Conservation (phyloP, 2,113 vertebrate species). For the Myxocyprinus asiaticus region DNA sequence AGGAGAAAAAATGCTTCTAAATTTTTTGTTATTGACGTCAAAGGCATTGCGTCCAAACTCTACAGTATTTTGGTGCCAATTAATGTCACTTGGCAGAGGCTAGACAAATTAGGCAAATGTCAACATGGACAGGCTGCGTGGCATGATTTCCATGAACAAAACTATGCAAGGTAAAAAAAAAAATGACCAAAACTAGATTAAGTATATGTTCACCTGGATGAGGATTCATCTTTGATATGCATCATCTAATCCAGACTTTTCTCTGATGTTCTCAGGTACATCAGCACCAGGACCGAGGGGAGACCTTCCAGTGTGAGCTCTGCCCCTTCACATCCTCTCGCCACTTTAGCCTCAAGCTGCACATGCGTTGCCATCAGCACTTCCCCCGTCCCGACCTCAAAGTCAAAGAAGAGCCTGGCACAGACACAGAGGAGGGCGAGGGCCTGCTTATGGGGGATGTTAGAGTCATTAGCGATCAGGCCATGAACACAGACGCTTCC, state of each 20-base stretch:
- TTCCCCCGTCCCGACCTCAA: slow-evolving; percentile 94
- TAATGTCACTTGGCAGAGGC: too few relatives aligned
- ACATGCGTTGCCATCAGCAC: slow-evolving; percentile 99
- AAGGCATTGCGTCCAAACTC: too few relatives aligned
- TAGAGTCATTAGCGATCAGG: slow-evolving; percentile 71
- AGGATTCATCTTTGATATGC: background rate
- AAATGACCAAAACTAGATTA: too few relatives aligned
- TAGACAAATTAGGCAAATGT: too few relatives aligned
- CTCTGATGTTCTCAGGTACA: slow-evolving; percentile 82
- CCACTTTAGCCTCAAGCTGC: slow-evolving; percentile 99
- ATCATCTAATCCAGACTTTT: slow-evolving; percentile 31
- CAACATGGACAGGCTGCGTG: too few relatives aligned
- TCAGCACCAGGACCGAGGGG: slow-evolving; percentile 98
- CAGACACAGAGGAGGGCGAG: slow-evolving; percentile 90
- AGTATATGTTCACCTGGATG: background rate
- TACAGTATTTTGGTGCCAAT: too few relatives aligned
- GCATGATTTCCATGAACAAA: too few relatives aligned
- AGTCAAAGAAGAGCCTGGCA: slow-evolving; percentile 95
- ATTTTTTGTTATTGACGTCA: too few relatives aligned
- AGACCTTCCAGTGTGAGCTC: slow-evolving; percentile 98
- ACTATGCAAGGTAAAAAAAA: too few relatives aligned
- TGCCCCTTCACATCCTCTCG: slow-evolving; percentile 98
- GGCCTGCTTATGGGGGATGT: slow-evolving; percentile 81
- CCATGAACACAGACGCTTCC: slow-evolving; percentile 64
- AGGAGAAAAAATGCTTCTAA: too few relatives aligned